Evolutionary conservation across 2,113 vertebrate species (phyloP), one percentile per base, ranked within the genome.

Genomic region (Pomatorhinus ruficollis): DNA sequence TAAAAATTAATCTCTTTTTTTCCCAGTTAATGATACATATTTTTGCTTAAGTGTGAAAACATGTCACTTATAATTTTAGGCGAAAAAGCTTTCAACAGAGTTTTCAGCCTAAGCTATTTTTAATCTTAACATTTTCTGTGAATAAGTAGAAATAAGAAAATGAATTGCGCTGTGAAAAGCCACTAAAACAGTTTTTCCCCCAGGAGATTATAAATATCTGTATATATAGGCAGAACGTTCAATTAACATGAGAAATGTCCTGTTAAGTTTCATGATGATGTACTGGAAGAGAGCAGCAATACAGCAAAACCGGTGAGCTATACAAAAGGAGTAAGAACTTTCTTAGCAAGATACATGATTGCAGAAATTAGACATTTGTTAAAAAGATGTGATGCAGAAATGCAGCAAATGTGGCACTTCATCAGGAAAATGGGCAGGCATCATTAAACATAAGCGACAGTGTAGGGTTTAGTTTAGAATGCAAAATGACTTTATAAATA

Each of bases 181-280:
- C 79, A 74, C 42, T 90, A 70, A 77, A 83, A 12, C 75, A 90
- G 59, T 50, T 82, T 91, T 77, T 18, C 40, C 81, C 30, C 39
- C 16, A 49, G 74, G 84, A 94, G 59, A 83, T 93, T 90, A 87
- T 83, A 94, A 93, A 90, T 93, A 63, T 83, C 33, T 85, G 78
- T 76, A 61, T 77, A 17, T 60, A 89, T 54, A 28, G 52, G 50
- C 65, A 91, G 78, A 87, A 78, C 14, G 3, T 87, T 95, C 83
- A 79, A 84, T 92, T 95, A 91, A 82, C 19, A 39, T 85, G 89
- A 96, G 77, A n/a, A 96, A 93, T 85, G 37, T 75, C 79, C 64
- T 88, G 83, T 49, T 69, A 61, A 72, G 54, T 74, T 92, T 44
- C 52, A 5, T 39, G 47, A 25, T 70, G 87, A 74, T 70, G 56